phyloP scores from a whole-genome alignment of 2,888 invertebrate genomes.

The Amorpha juglandis region DNA sequence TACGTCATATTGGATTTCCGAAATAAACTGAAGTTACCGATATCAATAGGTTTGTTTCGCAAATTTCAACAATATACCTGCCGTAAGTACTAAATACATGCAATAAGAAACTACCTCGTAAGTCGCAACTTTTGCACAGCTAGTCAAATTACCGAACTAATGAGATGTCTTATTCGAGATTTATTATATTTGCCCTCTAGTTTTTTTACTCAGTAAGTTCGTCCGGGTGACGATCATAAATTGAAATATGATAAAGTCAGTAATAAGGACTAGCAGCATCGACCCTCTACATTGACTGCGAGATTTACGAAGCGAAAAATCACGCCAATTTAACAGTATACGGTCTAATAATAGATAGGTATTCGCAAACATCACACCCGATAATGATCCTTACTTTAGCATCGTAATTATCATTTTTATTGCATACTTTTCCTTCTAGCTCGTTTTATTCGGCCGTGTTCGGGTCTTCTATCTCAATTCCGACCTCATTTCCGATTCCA shows the following conservation, averaged over 20 bases:
- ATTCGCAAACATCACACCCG: neutral
- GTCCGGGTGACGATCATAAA: slow-evolving; percentile 80
- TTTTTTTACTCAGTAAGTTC: slow-evolving; percentile 81
- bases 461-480: slow-evolving; percentile 82
- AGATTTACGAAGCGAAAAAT: slow-evolving; percentile 46
- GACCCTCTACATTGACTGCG: slow-evolving; percentile 60
- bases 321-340: slow-evolving; percentile 19
- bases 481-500: slow-evolving; percentile 80
- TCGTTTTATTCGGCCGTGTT: slow-evolving; percentile 67
- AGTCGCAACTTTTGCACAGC: slow-evolving; percentile 34
- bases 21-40: no score
- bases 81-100: no score
- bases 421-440: slow-evolving; percentile 42
- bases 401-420: slow-evolving; percentile 42
- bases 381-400: slow-evolving; percentile 9
- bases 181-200: slow-evolving; percentile 77
- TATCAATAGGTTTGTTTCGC: no score
- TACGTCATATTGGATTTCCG: no score
- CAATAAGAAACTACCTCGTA: neutral
- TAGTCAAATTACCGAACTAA: slow-evolving; percentile 64
- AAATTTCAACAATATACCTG: no score
- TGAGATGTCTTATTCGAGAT: slow-evolving; percentile 79
- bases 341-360: neutral
- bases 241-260: slow-evolving; percentile 84
- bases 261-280: slow-evolving; percentile 76